phyloP scores from a whole-genome alignment of 2,113 vertebrate species.

The Hemiscyllium ocellatum region DNA sequence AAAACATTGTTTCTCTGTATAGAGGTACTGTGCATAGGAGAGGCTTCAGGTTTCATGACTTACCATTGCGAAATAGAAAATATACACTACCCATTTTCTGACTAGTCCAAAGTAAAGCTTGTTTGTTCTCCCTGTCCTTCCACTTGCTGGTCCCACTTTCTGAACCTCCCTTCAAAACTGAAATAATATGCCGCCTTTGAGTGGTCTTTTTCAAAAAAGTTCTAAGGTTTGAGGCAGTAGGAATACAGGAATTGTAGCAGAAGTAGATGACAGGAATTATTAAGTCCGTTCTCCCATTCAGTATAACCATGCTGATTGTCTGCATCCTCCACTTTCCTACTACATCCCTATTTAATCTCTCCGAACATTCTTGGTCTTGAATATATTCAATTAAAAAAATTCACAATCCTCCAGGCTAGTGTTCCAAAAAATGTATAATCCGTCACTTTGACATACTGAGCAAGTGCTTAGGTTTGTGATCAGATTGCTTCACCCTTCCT shows the following conservation, averaged over 20 bases:
- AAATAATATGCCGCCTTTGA: neutral
- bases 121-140: neutral
- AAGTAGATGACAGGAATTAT: neutral
- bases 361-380: neutral
- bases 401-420: neutral
- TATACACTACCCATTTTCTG: neutral
- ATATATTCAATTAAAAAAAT: neutral
- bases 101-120: neutral
- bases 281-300: neutral
- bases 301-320: no score
- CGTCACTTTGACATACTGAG: neutral
- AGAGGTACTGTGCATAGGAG: neutral
- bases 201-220: neutral
- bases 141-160: neutral
- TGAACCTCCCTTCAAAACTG: neutral
- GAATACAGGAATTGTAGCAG: neutral
- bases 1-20: neutral
- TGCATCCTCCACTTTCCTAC: no score
- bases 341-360: no score
- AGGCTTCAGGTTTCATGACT: neutral
- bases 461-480: neutral
- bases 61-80: neutral
- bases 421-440: neutral
- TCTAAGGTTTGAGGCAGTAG: neutral
- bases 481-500: no score